Conservation (phyloP, 2,888 invertebrate species). For the Morpho deidamia region DNA sequence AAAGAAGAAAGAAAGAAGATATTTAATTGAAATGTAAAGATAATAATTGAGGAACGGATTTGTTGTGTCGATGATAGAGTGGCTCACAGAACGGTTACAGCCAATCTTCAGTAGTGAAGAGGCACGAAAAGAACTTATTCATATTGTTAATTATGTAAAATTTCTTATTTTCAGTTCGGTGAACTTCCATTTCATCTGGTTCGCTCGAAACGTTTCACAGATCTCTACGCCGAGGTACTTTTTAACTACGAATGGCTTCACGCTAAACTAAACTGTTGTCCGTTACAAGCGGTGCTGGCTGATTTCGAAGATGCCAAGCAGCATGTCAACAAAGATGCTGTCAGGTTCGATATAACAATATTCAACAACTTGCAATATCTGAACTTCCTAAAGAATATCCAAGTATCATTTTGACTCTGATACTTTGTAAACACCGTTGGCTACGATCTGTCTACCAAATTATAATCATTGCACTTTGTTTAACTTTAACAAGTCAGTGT, state of each 20-base stretch:
- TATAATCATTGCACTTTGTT: background rate
- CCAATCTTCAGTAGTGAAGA: too few species aligned
- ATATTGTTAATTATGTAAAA: background rate
- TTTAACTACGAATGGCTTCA: constrained; percentile 99
- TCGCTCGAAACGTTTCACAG: constrained; percentile 92
- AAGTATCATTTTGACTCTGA: background rate
- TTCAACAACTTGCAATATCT: too few species aligned
- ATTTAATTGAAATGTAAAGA: too few species aligned
- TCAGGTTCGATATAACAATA: constrained; percentile 80
- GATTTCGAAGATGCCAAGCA: constrained; percentile 96
- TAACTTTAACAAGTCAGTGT: background rate
- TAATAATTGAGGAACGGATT: too few species aligned
- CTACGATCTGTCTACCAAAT: too few species aligned
- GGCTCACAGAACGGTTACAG: too few species aligned
- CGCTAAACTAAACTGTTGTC: constrained; percentile 96
- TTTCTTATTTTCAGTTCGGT: constrained; percentile 82
- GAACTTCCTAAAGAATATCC: too few species aligned
- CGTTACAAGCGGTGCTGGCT: constrained; percentile 94
- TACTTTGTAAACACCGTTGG: too few species aligned
- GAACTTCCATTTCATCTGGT: constrained; percentile 97
- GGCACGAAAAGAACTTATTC: too few species aligned
- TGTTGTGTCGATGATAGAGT: too few species aligned
- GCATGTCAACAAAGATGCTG: constrained; percentile 90
- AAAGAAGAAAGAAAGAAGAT: too few species aligned
- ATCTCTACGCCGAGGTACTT: constrained; percentile 93